Base-by-base conservation (phyloP, 2,888 invertebrate species). In the Helobdella robusta region DNA sequence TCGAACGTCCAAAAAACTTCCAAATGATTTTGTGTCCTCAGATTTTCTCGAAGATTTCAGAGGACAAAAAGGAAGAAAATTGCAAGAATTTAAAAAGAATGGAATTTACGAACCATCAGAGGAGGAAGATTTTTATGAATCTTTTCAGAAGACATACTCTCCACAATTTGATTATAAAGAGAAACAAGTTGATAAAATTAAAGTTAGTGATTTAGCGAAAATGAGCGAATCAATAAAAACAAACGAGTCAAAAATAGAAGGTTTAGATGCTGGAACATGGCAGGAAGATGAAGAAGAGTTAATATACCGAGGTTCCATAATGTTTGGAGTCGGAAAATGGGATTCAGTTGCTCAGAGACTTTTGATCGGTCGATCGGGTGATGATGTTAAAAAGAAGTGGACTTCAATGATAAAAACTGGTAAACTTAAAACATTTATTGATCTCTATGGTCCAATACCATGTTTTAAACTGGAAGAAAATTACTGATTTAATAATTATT, bases 371-470 rank as follows among this genome's bases (percentile, higher is more conserved):
- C 25, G 62, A 23, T 32, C 30, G 23, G 34, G 50, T 11, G 30
- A 25, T 48, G 62, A 62, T 6, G 50, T 62, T 15, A 62, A 48
- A n/a, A 50, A 62, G 30, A 62, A 62, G 62, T 62, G 62, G 62
- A 62, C 32, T 8, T 32, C 48, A 23, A 62, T 62, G 62, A 35
- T 62, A 18, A 62, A 62, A 35, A 30, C 48, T 32, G 62, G 62
- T 18, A 62, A 62, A 34, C 34, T 62, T 15, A 48, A 44, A 18
- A 62, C 30, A 56, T 56, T 30, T 56, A n/a, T 56, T 30, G 6
- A n/a, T 25, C 30, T 30, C 18, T 25, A 30, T 30, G 56, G 56
- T n/a, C 56, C 56, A 30, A 2, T 56, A 8, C 28, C 56, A 30
- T 28, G 50, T 1, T 25, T 40, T 18, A 60, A 20, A 60, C 20